Percentiles rank a stretch among this genome's conserved stretches.
Conservation (phyloP, 35 echinoderm and acorn worm species). For the Ophioderma brevispina region DNA sequence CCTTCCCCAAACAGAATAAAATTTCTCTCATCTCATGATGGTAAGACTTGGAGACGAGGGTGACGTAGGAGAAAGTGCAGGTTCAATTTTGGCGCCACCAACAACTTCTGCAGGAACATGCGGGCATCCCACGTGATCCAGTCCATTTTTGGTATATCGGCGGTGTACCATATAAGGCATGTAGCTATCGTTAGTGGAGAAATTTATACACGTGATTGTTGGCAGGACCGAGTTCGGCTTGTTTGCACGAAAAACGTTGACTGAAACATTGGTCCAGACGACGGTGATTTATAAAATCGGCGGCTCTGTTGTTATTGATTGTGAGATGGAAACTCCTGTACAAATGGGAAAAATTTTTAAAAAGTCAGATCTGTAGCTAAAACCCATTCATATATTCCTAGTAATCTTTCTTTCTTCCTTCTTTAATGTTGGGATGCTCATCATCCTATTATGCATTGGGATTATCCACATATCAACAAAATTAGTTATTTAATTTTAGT, state of each 20-base stretch:
- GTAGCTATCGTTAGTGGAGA: conserved; percentile 46
- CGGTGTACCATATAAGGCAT: conserved; percentile 48
- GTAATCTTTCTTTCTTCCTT: no score
- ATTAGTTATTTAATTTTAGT: no score
- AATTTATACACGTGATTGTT: conserved; percentile 39
- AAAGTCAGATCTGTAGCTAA: no score
- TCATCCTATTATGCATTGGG: no score
- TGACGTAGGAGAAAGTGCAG: not conserved
- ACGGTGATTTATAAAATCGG: conserved; percentile 22
- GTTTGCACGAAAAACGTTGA: conserved; percentile 50
- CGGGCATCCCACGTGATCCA: conserved; percentile 30
- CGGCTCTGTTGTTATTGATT: conserved; percentile 30
- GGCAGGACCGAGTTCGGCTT: conserved; percentile 47
- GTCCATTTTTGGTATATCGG: conserved; percentile 5
- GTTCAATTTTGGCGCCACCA: conserved; percentile 13
- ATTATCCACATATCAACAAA: no score
- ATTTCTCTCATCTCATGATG: not conserved
- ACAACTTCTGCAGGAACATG: conserved; percentile 16
- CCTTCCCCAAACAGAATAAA: no score
- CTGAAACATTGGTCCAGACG: conserved; percentile 59
- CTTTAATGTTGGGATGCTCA: no score
- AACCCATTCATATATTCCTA: no score
- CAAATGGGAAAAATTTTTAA: no score
- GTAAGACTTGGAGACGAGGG: not conserved
- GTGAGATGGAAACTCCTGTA: conserved; percentile 21